Evolutionary conservation across 1,140 invertebrate genomes (phyloP), one percentile per base, ranked within the genome.

Genomic region (Drosophila nigromelanica): DNA sequence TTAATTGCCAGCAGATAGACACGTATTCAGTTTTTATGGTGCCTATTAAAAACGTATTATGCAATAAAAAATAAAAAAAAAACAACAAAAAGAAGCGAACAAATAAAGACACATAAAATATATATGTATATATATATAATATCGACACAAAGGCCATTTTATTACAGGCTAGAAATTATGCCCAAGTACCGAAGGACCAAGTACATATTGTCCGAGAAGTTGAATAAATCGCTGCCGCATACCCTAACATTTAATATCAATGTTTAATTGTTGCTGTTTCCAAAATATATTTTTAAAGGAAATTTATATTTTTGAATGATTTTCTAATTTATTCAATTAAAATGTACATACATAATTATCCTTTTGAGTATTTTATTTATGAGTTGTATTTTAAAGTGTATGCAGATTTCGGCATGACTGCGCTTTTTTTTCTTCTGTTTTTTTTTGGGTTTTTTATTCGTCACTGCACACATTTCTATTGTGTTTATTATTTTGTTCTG

Each of bases 121-220:
- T 82, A 81, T n/a, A n/a, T n/a, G n/a, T n/a, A n/a, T n/a, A n/a
- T n/a, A 78, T 72, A 75, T 60, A 75, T 73, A 86, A 81, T 76
- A 82, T 89, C 71, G 72, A 70, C 78, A 86, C 75, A 86, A 87
- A 78, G 48, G 78, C 71, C 63, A 82, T 86, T 86, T 86, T 86
- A 86, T 82, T 82, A 71, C 82, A 87, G 51, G 64, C 67, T 56
- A 55, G 60, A 72, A 81, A 87, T 78, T 86, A 73, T 87, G 75
- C 72, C 37, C 63, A 71, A 86, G 71, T 67, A 63, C 59, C 54
- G 33, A 21, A 72, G 67, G 39, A 62, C 48, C 50, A 47, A 40
- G 39, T 30, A 24, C 33, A 50, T 64, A 63, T 52, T 66, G 30
- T 14, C 50, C 43, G 12, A 50, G 14, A 59, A 18, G 27, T 42